Conservation (phyloP, 2,113 vertebrate genomes). For the Neodontobutis hainanensis region DNA sequence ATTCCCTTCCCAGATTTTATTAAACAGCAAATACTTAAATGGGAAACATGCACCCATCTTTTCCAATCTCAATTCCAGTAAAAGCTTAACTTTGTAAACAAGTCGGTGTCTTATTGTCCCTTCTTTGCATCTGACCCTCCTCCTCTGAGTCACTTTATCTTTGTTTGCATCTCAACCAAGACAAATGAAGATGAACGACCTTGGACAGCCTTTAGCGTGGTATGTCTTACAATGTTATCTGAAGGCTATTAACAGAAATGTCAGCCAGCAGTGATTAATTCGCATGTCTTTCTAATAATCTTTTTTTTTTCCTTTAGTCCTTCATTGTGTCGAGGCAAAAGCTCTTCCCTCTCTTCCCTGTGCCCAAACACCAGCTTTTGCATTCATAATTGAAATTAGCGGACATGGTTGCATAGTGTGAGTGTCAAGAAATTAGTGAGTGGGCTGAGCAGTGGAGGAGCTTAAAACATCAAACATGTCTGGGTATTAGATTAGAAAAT, state of each 20-base stretch:
- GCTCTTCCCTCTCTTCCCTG: not conserved
- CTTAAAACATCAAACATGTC: not conserved
- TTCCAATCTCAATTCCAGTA: constrained; percentile 4
- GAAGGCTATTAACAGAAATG: constrained; percentile 25
- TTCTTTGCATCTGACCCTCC: constrained; percentile 11
- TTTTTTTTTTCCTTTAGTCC: not conserved
- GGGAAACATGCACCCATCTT: constrained; percentile 1
- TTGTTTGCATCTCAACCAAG: constrained; percentile 31
- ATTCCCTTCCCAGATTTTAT: constrained; percentile 32
- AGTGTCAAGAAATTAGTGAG: constrained; percentile 5
- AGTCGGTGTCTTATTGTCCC: constrained; percentile 23
- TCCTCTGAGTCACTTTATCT: constrained; percentile 24
- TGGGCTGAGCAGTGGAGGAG: not conserved
- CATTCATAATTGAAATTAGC: constrained; percentile 10
- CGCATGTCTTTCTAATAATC: not conserved
- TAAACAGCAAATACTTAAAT: constrained; percentile 13
- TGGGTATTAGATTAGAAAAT: constrained; percentile 1
- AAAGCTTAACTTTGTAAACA: constrained; percentile 21
- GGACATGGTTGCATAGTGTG: constrained; percentile 8
- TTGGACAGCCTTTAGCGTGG: constrained; percentile 36
- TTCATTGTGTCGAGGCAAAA: not conserved
- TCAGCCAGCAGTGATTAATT: constrained; percentile 26
- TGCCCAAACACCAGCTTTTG: not conserved
- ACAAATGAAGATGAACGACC: constrained; percentile 56
- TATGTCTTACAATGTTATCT: constrained; percentile 26